Conservation (phyloP, 2,888 invertebrate species). For the Ochlodes sylvanus region DNA sequence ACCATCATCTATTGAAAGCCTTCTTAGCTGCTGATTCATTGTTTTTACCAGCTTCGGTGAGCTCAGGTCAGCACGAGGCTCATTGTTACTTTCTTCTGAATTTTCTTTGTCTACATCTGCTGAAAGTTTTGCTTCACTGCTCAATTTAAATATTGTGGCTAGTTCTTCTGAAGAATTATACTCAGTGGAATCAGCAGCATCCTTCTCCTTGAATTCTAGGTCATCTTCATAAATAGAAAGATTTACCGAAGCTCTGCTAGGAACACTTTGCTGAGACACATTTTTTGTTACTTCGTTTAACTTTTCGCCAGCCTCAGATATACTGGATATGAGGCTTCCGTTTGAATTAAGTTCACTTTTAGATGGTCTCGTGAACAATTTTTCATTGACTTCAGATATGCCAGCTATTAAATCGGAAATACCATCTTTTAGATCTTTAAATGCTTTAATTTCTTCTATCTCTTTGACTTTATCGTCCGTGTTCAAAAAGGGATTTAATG, state of each 20-base stretch:
- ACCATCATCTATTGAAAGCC: conserved; percentile 71
- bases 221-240: conserved; percentile 78
- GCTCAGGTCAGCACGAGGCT: conserved; percentile 69
- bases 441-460: conserved; percentile 77
- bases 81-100: conserved; percentile 45
- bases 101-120: conserved; percentile 48
- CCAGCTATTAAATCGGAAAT: conserved; percentile 81
- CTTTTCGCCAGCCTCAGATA: conserved; percentile 67
- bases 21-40: conserved; percentile 76
- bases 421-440: conserved; percentile 80
- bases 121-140: conserved; percentile 54
- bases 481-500: conserved; percentile 73
- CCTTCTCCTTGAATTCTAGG: conserved; percentile 67
- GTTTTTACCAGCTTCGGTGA: conserved; percentile 79
- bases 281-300: conserved; percentile 62
- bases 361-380: conserved; percentile 65
- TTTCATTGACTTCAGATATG: conserved; percentile 80
- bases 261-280: conserved; percentile 54
- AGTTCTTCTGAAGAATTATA: conserved; percentile 88
- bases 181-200: conserved; percentile 80
- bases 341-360: conserved; percentile 48
- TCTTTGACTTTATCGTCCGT: conserved; percentile 71
- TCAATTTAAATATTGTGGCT: conserved; percentile 86
- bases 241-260: conserved; percentile 69
- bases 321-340: conserved; percentile 55